Evolutionary conservation across 2,888 invertebrate genomes (phyloP), one percentile per base, ranked within the genome.

Genomic region (Pilophorus perplexus): DNA sequence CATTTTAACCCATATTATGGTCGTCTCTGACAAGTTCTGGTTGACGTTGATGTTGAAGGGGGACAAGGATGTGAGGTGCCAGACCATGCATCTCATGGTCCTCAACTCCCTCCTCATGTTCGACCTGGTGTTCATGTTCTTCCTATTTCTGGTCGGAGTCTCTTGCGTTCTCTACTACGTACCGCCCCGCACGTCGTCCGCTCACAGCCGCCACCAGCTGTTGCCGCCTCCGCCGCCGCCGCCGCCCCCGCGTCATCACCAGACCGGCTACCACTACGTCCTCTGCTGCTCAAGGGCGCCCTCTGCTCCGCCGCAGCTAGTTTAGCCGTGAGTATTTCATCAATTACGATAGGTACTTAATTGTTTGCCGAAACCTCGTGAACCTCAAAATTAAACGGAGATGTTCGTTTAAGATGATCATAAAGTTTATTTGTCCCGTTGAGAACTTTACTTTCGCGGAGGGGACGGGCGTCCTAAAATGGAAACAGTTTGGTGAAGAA

Each of bases 21-120:
- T n/a, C n/a, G n/a, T n/a, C n/a, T n/a, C 14, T 22, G 33, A 55
- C 33, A 10, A 37, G 38, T n/a, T n/a, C n/a, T n/a, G n/a, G n/a
- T n/a, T n/a, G n/a, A n/a, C n/a, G n/a, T n/a, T n/a, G n/a, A n/a
- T 38, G 55, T 6, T 4, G 16, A 37, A 55, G 55, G 55, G 55
- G 55, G 38, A 62, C 44, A 48, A 62, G 64, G 64, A 54, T 50
- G 64, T 50, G 64, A 64, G 52, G 50, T 38, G 52, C 23, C 20
- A 22, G 52, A 50, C 67, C 50, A 89, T 90, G 89, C 88, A 88
- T 84, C 83, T 89, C 77, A 84, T 89, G 85, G 88, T 88, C 83
- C 84, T 89, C 80, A 89, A 89, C 81, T 89, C 89, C 76, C 83
- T 90, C 79, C 85, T 89, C 82, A 89, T 89, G 88, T 90, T 90